Conservation (phyloP, 2,113 vertebrate genomes). For the Pygathrix nemaeus region DNA sequence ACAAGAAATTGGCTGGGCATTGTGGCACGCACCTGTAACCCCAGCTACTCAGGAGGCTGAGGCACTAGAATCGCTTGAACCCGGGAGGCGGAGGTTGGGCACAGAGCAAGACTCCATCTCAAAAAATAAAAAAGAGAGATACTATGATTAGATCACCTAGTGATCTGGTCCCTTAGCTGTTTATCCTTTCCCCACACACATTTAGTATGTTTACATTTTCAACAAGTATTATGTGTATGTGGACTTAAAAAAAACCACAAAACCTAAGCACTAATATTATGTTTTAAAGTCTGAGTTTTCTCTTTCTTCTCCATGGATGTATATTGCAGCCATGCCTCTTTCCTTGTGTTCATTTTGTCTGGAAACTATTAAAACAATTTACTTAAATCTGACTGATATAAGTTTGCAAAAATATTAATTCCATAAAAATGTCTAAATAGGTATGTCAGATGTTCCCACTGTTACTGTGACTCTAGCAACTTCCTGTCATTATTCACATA, state of each 20-base stretch:
- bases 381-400: background rate
- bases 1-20: too few relatives aligned
- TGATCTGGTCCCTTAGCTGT: background rate
- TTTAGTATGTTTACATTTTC: background rate
- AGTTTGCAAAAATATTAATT: background rate
- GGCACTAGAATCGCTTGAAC: too few relatives aligned
- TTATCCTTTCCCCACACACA: background rate
- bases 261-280: background rate
- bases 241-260: background rate
- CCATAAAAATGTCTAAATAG: background rate
- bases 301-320: background rate
- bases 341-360: background rate
- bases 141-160: background rate
- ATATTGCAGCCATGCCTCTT: background rate
- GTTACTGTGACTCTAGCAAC: background rate
- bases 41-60: too few relatives aligned
- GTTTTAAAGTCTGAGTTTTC: conserved; percentile 5
- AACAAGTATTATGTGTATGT: background rate
- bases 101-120: background rate
- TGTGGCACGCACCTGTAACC: too few relatives aligned
- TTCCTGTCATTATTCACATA: background rate
- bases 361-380: conserved; percentile 36
- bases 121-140: conserved; percentile 8
- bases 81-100: too few relatives aligned
- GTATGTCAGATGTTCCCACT: background rate